Evolutionary conservation across 2,888 invertebrate genomes (phyloP).

Genomic region (Nymphalis c-album): DNA sequence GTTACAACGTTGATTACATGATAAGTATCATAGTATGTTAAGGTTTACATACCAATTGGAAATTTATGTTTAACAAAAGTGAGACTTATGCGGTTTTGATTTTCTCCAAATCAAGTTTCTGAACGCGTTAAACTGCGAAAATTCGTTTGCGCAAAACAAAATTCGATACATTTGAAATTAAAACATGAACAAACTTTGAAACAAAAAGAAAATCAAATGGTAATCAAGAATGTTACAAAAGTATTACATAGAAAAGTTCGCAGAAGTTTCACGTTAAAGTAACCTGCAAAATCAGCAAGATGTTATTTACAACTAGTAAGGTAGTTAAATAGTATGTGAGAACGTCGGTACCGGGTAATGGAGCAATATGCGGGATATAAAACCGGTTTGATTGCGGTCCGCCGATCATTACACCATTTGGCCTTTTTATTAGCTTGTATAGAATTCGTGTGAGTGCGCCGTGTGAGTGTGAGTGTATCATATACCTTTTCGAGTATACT

Average conservation of each 20-base stretch:
- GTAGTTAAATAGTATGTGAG: slow-evolving; percentile 8
- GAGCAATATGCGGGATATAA: slow-evolving; percentile 10
- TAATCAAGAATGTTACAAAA: neutral
- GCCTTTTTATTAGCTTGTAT: slow-evolving; percentile 6
- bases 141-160: too few relatives aligned
- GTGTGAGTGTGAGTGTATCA: neutral
- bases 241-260: neutral
- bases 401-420: slow-evolving; percentile 14
- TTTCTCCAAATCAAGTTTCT: too few relatives aligned
- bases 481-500: neutral
- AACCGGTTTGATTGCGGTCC: slow-evolving; percentile 17
- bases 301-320: slow-evolving; percentile 3
- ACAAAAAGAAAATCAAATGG: neutral
- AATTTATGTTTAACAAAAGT: too few relatives aligned
- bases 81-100: too few relatives aligned
- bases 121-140: too few relatives aligned
- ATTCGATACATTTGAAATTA: too few relatives aligned
- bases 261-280: too few relatives aligned
- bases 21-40: too few relatives aligned
- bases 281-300: slow-evolving; percentile 1
- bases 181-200: too few relatives aligned
- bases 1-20: too few relatives aligned
- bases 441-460: slow-evolving; percentile 2
- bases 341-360: slow-evolving; percentile 11
- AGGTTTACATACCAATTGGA: too few relatives aligned